Evolutionary conservation across 2,113 vertebrate species (phyloP), one percentile per base, ranked within the genome.

Genomic region (Neolamprologus kungweensis): DNA sequence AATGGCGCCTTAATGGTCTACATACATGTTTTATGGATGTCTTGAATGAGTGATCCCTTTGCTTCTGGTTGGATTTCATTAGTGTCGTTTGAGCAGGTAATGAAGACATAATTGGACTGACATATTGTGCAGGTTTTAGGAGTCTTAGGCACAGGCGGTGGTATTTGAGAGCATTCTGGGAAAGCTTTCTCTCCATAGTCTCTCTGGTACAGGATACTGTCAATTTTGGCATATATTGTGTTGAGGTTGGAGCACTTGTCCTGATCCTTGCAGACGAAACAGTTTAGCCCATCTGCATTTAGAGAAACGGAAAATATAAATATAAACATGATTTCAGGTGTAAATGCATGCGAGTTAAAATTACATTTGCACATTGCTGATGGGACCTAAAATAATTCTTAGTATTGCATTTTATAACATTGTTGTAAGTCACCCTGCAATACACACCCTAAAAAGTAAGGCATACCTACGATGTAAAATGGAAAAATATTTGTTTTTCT

Each of bases 141-240:
- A 33, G 26, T 16, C 5, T 21, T 16, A 6, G 73, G 73, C 73
- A 51, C 23, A 78, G 9, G 47, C 31, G 19, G 83, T 33, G 17
- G 37, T 19, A 47, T 45, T 45, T 26, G 47, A 31, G 68, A 47
- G 40, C 83, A 84, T 21, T 28, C 26, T 33, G 68, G 5, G 8
- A 84, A 58, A 19, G 21, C 5, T 68, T 37, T 68, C 23, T 5
- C 14, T 16, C 1, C 1, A 3, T 3, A 1, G 9, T 1, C 6
- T 28, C 21, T 83, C n/a, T 11, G 4, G 23, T 21, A 55, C 23
- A 45, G 7, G 1, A 13, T 23, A n/a, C 0, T 0, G 7, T 84
- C 82, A 26, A 0, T 0, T 11, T 55, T 0, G 3, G 0, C 6
- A 17, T 37, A 84, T 37, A 84, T 84, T 7, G 1, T 17, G 4